Percentiles rank a stretch among this genome's conserved stretches.
Conservation (phyloP, 2,888 invertebrate species). For the Cryptocheilus praepositus region DNA sequence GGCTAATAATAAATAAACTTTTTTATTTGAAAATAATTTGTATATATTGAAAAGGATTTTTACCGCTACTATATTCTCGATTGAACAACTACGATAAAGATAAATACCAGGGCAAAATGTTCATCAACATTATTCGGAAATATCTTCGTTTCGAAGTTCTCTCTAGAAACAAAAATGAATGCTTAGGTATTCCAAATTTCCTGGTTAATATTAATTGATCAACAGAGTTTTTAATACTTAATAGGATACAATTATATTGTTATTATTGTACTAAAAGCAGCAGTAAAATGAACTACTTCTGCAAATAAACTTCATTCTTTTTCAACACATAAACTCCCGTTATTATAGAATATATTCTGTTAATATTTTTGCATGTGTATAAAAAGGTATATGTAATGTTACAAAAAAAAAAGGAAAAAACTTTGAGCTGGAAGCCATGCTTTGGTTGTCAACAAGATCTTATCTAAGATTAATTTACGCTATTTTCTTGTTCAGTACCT, state of each 20-base stretch:
- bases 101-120: constrained; percentile 24
- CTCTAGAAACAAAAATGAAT: constrained; percentile 29
- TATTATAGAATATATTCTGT: constrained; percentile 9
- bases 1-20: constrained; percentile 9
- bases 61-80: constrained; percentile 16
- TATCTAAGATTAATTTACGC: not conserved
- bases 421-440: no score
- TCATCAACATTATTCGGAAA: constrained; percentile 8
- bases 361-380: constrained; percentile 66
- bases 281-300: constrained; percentile 45
- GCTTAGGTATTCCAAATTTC: constrained; percentile 39
- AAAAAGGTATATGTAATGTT: not conserved
- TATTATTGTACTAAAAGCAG: constrained; percentile 28
- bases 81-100: constrained; percentile 36
- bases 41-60: constrained; percentile 18
- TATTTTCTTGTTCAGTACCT: not conserved
- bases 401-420: not conserved
- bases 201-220: constrained; percentile 34
- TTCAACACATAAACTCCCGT: constrained; percentile 14
- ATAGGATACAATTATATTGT: constrained; percentile 23
- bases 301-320: constrained; percentile 23
- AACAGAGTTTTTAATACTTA: constrained; percentile 28
- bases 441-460: not conserved
- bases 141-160: constrained; percentile 11
- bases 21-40: constrained; percentile 8